Evolutionary conservation across 2,888 invertebrate species (phyloP), one percentile per base, ranked within the genome.

Genomic region (Agonum fuliginosum): DNA sequence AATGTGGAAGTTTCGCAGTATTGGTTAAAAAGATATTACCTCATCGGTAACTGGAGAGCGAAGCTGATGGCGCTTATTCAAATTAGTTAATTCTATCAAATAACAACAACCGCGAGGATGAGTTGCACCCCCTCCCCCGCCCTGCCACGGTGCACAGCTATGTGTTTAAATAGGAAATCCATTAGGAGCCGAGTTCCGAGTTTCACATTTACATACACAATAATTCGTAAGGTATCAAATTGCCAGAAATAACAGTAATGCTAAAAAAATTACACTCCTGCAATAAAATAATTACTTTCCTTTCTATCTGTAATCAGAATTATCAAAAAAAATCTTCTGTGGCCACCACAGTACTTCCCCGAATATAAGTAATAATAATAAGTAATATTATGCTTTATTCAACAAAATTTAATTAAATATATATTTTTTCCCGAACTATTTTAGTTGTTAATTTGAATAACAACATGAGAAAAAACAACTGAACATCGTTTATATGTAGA

Each of bases 41-140:
- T 51, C 46, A 76, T 67, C 20, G 24, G 77, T 43, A 69, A 77
- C 43, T 54, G 58, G 77, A 69, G 58, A 69, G 8, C 70, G 41
- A 17, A n/a, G 34, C 43, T 75, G 65, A 37, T 43, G 70, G 69
- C 58, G 76, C 41, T 77, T 77, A 77, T 77, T 77, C 77, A 77
- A 77, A 77, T 77, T 77, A 77, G 77, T 77, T 77, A 77, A 77
- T 77, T 77, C 77, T 77, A 70, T 77, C 77, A 70, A 69, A 77
- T 77, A 70, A 77, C 77, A 77, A 51, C 77, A 70, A n/a, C n/a
- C n/a, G n/a, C n/a, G n/a, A n/a, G 54, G 30, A 46, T 27, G 27
- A 20, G 4, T 10, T 6, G 20, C 19, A 12, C 17, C 4, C 48
- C 14, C 19, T 4, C 3, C 48, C 17, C 48, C 14, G 20, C 3